Evolutionary conservation across 2,797 vertebrate genomes (phyloP).

Genomic region (Myotis daubentonii): DNA sequence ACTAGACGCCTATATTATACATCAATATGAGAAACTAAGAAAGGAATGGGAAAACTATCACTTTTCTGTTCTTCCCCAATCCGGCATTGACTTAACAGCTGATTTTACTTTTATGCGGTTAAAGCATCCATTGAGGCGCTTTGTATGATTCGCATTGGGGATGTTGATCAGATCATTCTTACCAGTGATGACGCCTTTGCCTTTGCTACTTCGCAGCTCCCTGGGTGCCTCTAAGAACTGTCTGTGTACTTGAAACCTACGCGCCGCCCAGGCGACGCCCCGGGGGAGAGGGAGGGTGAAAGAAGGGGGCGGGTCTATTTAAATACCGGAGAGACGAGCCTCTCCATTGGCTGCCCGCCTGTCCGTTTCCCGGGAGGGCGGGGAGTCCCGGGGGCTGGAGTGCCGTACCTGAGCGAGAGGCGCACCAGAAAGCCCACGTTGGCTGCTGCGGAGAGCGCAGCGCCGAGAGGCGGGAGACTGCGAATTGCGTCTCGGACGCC

Average conservation of each 20-base stretch:
- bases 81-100: background rate
- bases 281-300: slow-evolving; percentile 41
- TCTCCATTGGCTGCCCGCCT: slow-evolving; percentile 53
- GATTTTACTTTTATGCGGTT: background rate
- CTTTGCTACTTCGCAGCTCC: background rate
- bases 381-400: slow-evolving; percentile 52
- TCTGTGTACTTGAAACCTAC: background rate
- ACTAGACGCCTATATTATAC: slow-evolving; percentile 9
- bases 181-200: background rate
- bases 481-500: slow-evolving; percentile 40
- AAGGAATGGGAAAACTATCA: slow-evolving; percentile 6
- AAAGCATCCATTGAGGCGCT: background rate
- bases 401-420: slow-evolving; percentile 73
- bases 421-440: slow-evolving; percentile 61
- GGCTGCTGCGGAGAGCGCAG: slow-evolving; percentile 11
- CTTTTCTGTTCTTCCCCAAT: background rate
- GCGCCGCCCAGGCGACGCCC: slow-evolving; percentile 40
- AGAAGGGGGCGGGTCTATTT: slow-evolving; percentile 71
- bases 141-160: background rate
- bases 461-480: slow-evolving; percentile 11
- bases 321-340: background rate
- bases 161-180: background rate
- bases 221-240: background rate
- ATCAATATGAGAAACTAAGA: slow-evolving; percentile 17
- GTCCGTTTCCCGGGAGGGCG: slow-evolving; percentile 64